phyloP scores from a whole-genome alignment of 2,113 vertebrate species.

The rat (Rattus norvegicus) region DNA sequence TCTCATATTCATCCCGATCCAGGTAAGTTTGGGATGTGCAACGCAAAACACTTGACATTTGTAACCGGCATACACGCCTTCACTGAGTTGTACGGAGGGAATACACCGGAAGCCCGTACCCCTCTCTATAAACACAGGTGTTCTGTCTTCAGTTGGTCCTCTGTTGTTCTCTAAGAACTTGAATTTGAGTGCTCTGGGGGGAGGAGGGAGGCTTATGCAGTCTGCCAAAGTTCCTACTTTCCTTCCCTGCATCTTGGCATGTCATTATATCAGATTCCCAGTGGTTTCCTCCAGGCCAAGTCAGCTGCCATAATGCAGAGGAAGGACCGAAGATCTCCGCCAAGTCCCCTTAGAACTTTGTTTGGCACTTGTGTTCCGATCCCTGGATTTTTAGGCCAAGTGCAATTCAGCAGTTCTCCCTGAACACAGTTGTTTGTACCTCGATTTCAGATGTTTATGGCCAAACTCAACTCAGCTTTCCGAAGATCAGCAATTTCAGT shows the following conservation, averaged over 20 bases:
- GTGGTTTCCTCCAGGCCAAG: background rate
- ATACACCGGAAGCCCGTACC: background rate
- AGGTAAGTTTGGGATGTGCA: slow-evolving; percentile 81
- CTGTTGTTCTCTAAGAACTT: background rate
- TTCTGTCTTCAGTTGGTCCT: background rate
- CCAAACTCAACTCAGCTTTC: slow-evolving; percentile 84
- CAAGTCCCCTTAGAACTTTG: background rate
- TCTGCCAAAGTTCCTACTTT: background rate
- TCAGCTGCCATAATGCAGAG: background rate
- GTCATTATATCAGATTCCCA: background rate
- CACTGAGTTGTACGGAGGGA: background rate
- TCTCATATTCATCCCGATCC: slow-evolving; percentile 85
- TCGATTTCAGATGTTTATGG: slow-evolving; percentile 85
- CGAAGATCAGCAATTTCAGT: slow-evolving; percentile 82
- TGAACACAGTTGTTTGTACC: slow-evolving; percentile 21
- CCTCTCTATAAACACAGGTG: background rate
- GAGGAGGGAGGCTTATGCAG: background rate
- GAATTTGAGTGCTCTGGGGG: background rate
- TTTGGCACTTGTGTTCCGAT: background rate
- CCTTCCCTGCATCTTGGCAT: background rate
- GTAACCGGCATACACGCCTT: background rate
- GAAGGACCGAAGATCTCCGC: background rate
- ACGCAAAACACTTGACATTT: background rate
- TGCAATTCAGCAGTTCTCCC: slow-evolving; percentile 12
- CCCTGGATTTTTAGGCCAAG: background rate